A percentile compares a stretch with the other conserved stretches of the same genome.
Evolutionary conservation across 2,888 invertebrate genomes (phyloP).

Genomic region (Thysanoteuthis rhombus): DNA sequence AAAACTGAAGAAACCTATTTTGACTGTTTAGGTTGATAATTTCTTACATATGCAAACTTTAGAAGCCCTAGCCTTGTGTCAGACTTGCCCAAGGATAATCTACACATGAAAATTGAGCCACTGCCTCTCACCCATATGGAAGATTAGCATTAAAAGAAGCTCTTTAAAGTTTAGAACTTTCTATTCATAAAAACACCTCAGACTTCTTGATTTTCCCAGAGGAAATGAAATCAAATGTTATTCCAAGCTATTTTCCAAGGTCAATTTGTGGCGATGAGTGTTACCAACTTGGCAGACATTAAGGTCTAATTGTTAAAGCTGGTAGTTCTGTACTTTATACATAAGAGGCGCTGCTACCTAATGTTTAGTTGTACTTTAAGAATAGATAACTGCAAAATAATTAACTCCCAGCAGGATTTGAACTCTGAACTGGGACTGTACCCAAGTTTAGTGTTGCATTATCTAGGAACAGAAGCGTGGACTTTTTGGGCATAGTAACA

Average conservation of each 20-base stretch:
- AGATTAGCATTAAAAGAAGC: no score
- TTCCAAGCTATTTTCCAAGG: not conserved
- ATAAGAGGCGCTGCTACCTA: not conserved
- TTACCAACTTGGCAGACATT: not conserved
- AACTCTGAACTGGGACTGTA: not conserved
- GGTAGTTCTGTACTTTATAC: not conserved
- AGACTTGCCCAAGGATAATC: no score
- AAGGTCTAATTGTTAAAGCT: not conserved
- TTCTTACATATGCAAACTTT: no score
- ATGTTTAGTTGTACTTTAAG: not conserved
- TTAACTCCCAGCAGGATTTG: not conserved
- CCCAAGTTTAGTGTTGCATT: not conserved
- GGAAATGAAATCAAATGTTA: not conserved
- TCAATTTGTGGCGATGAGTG: not conserved
- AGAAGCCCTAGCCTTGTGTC: no score
- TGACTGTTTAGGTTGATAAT: no score
- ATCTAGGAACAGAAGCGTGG: not conserved
- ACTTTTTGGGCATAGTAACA: not conserved
- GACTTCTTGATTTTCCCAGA: no score
- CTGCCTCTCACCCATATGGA: no score
- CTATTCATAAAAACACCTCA: no score
- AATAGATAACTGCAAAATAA: not conserved
- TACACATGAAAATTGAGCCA: no score
- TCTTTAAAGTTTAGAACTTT: no score
- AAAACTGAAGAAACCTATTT: no score